Percentiles rank a stretch among this genome's conserved stretches.
These are phyloP conservation scores for Mylabris sibirica DNA, from an alignment of 2,888 invertebrate species.

Conservation along the genomic window DNA sequence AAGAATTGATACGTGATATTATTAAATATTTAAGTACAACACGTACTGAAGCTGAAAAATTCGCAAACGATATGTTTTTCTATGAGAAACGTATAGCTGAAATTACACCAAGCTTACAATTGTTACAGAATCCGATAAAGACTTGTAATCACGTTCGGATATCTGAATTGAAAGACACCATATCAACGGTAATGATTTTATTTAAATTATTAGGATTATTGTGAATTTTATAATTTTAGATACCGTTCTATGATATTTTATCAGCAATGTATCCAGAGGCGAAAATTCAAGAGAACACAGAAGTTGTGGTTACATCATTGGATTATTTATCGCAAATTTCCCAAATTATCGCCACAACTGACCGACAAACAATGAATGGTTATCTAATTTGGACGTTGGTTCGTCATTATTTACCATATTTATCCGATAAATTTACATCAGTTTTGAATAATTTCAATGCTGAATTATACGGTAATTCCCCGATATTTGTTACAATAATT, in stretches of 20 bases:
- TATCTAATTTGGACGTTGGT: slow-evolving; percentile 69
- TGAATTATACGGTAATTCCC: slow-evolving; percentile 52
- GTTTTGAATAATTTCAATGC: slow-evolving; percentile 49
- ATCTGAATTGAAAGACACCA: slow-evolving; percentile 59
- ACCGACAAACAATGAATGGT: slow-evolving; percentile 65
- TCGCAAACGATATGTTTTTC: slow-evolving; percentile 64
- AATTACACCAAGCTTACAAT: slow-evolving; percentile 58
- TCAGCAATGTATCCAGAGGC: slow-evolving; percentile 63
- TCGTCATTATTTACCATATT: slow-evolving; percentile 64
- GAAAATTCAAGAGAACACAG: slow-evolving; percentile 63
- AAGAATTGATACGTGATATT: slow-evolving; percentile 63
- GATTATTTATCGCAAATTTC: slow-evolving; percentile 65
- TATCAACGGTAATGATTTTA: slow-evolving; percentile 54
- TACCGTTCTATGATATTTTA: slow-evolving; percentile 62
- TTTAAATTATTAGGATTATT: neutral
- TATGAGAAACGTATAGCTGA: slow-evolving; percentile 67
- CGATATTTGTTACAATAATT: neutral
- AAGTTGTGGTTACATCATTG: slow-evolving; percentile 63
- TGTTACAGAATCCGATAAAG: slow-evolving; percentile 56
- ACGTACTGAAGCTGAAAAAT: slow-evolving; percentile 60
- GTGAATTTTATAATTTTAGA: slow-evolving; percentile 50
- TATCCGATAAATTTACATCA: slow-evolving; percentile 60
- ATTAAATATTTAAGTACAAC: slow-evolving; percentile 62
- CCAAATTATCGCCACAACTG: slow-evolving; percentile 63
- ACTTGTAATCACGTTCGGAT: slow-evolving; percentile 59